A percentile compares a stretch with the other conserved stretches of the same genome.
phyloP scores from a whole-genome alignment of 2,888 invertebrate species.

The Callyntrura guangdongensis region DNA sequence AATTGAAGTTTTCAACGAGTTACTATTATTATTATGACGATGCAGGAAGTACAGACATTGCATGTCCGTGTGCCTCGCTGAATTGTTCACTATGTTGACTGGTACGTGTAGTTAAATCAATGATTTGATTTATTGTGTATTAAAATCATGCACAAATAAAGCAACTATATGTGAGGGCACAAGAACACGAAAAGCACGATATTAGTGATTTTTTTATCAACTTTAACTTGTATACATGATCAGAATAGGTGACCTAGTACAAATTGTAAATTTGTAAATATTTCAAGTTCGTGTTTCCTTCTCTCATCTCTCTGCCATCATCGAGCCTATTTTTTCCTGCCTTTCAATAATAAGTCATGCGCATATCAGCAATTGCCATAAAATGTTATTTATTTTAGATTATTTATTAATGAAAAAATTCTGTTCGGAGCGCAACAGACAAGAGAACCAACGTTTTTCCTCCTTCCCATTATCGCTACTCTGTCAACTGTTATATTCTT shows the following conservation, averaged over 20 bases:
- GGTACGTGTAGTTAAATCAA: slow-evolving; percentile 20
- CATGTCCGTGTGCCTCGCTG: neutral
- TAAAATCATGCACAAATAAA: slow-evolving; percentile 45
- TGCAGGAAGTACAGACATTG: slow-evolving; percentile 17
- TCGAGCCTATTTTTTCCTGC: neutral
- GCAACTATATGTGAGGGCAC: slow-evolving; percentile 9
- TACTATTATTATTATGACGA: slow-evolving; percentile 35
- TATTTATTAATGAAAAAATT: slow-evolving; percentile 24
- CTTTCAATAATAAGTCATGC: neutral
- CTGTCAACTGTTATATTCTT: slow-evolving; percentile 20
- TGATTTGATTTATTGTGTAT: slow-evolving; percentile 41
- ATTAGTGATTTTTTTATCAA: slow-evolving; percentile 41
- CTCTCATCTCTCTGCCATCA: neutral
- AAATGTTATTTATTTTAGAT: slow-evolving; percentile 10
- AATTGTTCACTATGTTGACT: slow-evolving; percentile 6
- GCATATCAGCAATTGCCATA: neutral
- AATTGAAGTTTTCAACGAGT: slow-evolving; percentile 43
- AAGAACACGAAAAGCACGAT: slow-evolving; percentile 14
- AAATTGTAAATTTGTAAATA: slow-evolving; percentile 25
- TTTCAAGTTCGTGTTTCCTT: slow-evolving; percentile 18
- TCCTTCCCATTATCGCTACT: slow-evolving; percentile 12
- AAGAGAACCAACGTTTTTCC: slow-evolving; percentile 5
- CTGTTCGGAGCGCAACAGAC: neutral
- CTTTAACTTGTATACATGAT: neutral
- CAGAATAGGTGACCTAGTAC: slow-evolving; percentile 32